A percentile compares a stretch with the other conserved stretches of the same genome.
Conservation (phyloP, 2,888 invertebrate species). For the Eurois occulta region DNA sequence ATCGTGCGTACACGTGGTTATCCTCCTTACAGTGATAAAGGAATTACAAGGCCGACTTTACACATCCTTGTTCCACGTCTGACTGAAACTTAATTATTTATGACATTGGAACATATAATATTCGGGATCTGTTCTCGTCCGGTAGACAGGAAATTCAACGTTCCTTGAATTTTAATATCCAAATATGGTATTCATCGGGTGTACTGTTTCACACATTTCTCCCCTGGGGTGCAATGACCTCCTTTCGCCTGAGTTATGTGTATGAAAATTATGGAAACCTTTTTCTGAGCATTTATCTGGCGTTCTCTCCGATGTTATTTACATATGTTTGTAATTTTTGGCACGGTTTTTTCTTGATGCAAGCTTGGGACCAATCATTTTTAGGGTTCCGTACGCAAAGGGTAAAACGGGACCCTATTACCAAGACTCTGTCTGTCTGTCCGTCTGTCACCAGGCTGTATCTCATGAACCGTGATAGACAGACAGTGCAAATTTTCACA, state of each 20-base stretch:
- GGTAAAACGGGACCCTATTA: too few relatives aligned
- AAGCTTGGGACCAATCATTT: not conserved
- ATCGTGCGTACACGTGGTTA: too few relatives aligned
- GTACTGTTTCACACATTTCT: constrained; percentile 28
- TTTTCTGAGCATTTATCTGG: constrained; percentile 44
- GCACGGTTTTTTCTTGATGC: not conserved
- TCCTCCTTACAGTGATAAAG: not conserved
- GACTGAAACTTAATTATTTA: constrained; percentile 25
- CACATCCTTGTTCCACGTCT: not conserved
- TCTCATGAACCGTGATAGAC: too few relatives aligned
- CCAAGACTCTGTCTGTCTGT: too few relatives aligned
- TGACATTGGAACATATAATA: constrained; percentile 26
- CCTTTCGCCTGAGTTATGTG: constrained; percentile 7
- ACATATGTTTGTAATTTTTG: constrained; percentile 27
- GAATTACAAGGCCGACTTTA: not conserved
- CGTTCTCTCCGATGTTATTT: constrained; percentile 11
- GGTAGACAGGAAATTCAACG: constrained; percentile 33
- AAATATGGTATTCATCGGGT: constrained; percentile 44
- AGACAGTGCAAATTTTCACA: too few relatives aligned
- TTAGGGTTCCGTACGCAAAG: too few relatives aligned
- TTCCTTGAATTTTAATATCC: constrained; percentile 42
- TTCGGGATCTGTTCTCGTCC: constrained; percentile 26
- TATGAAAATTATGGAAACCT: constrained; percentile 12
- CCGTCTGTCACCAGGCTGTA: too few relatives aligned
- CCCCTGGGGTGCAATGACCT: constrained; percentile 30